Percentiles rank a stretch among this genome's conserved stretches.
Conservation (phyloP, 2,888 invertebrate genomes). For the Drosophila leonis region DNA sequence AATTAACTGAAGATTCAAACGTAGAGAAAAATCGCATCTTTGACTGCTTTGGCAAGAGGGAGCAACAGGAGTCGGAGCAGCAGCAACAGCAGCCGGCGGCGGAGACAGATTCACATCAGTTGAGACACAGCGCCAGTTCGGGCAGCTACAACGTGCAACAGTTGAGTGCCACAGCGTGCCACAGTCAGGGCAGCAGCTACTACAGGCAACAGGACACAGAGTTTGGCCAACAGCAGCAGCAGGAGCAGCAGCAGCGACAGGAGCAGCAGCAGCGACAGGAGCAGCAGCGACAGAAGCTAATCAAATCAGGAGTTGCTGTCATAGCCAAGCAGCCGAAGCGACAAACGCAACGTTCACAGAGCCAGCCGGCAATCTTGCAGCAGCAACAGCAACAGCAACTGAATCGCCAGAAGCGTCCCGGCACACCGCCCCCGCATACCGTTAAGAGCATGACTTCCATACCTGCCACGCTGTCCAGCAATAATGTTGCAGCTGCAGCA, state of each 20-base stretch:
- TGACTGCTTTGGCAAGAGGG: constrained; percentile 57
- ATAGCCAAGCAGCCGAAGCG: constrained; percentile 55
- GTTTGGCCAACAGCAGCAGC: constrained; percentile 30
- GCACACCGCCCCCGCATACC: constrained; percentile 70
- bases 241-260: constrained; percentile 7
- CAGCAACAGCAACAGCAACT: constrained; percentile 16
- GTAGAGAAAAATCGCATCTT: constrained; percentile 42
- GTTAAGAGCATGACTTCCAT: constrained; percentile 72
- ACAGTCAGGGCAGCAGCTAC: constrained; percentile 11
- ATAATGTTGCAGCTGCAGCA: constrained; percentile 64
- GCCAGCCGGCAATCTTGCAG: constrained; percentile 60
- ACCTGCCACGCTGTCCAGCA: constrained; percentile 68
- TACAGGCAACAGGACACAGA: constrained; percentile 65
- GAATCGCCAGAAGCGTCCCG: constrained; percentile 39
- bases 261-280: constrained; percentile 10
- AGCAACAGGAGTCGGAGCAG: constrained; percentile 12
- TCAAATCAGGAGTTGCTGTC: constrained; percentile 13
- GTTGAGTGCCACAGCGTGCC: constrained; percentile 28
- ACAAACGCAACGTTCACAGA: constrained; percentile 47
- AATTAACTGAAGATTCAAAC: constrained; percentile 31
- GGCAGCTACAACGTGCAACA: constrained; percentile 75
- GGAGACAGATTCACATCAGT: not conserved
- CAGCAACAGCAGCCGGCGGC: constrained; percentile 6
- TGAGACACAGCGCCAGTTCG: constrained; percentile 38
- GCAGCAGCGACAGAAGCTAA: constrained; percentile 2